Evolutionary conservation across 2,797 vertebrate species (phyloP), one percentile per base, ranked within the genome.

Genomic region (Anabacerthia variegaticeps): DNA sequence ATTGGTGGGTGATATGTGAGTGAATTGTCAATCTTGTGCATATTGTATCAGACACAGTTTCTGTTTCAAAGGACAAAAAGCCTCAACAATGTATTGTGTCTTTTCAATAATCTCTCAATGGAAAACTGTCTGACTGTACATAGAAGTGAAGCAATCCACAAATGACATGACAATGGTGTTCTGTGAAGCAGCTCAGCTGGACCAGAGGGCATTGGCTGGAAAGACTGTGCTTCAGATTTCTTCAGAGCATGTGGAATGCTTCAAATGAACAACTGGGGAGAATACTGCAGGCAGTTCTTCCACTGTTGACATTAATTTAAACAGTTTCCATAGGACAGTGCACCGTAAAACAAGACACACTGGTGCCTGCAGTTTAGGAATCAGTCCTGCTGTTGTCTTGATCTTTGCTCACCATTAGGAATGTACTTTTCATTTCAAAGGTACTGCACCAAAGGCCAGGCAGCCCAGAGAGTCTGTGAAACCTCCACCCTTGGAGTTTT

Each of bases 311-410:
- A 28, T 28, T 67, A 52, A 67, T 88, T 87, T 92, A 74, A 91
- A 59, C 3, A 26, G n/a, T 23, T 88, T 69, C 39, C 23, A 26
- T 18, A 39, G 34, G 28, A 52, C 22, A 62, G 48, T 20, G 12
- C 21, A 34, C 21, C 0, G 0, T 37, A 62, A 72, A 81, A 44
- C 20, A 68, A 37, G 3, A 52, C 8, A 21, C 0, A 0, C 7
- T 52, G 10, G 14, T 68, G 19, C 24, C 56, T 32, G 39, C 15
- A n/a, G 26, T 66, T 84, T 49, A 88, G 49, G 73, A 90, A 34
- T 56, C 61, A 52, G 52, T 59, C 28, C 55, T 79, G 12, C 36
- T 48, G 8, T n/a, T 72, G 19, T 13, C n/a, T 85, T 80, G n/a
- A 67, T 83, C 41, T 67, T 58, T 55, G 32, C 32, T 73, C 10